Base-by-base conservation (phyloP, 2,113 vertebrate genomes). In the Gobius niger region DNA sequence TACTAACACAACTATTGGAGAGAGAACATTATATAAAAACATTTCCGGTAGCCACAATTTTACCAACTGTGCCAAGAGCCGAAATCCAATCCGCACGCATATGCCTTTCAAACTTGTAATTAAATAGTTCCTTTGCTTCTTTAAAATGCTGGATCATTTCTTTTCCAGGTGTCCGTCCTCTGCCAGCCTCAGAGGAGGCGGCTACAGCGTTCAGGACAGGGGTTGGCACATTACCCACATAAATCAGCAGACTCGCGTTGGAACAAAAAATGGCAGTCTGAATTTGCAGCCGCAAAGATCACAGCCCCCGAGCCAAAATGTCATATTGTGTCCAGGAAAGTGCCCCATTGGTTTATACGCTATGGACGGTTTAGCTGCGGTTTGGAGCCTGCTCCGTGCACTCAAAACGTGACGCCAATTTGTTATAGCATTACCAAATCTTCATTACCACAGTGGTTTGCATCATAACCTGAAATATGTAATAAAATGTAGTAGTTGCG, bases 201-300 rank as follows among this genome's bases (percentile, higher is more conserved):
- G 63, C 79, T 68, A 63, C 46, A 52, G 67, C 63, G 71, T 72
- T 40, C 44, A 52, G 74, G 62, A 51, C 5, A 2, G 62, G 76
- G 47, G 57, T 10, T 82, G 69, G 47, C 57, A 44, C 67, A 66
- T 76, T 76, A 76, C 73, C 53, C 76, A 74, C 57, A 65, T 73
- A 84, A 77, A 11, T 64, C 70, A 68, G 60, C 34, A 15, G 50
- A 59, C 63, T 19, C 9, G 1, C 49, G 72, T 68, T 79, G 72
- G 69, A 80, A 73, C 7, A 53, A 81, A 75, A 64, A 73, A 61
- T 70, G 44, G 3, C 70, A 14, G 51, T 68, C 71, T 77, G 59
- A 47, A 63, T 81, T 83, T 85, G 77, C 78, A 88, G 84, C 74
- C 76, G 77, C 76, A 82, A 66, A 75, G 72, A 85, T 88, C 85